Base-by-base conservation (phyloP, 2,888 invertebrate genomes). In the Phorcus lineatus region DNA sequence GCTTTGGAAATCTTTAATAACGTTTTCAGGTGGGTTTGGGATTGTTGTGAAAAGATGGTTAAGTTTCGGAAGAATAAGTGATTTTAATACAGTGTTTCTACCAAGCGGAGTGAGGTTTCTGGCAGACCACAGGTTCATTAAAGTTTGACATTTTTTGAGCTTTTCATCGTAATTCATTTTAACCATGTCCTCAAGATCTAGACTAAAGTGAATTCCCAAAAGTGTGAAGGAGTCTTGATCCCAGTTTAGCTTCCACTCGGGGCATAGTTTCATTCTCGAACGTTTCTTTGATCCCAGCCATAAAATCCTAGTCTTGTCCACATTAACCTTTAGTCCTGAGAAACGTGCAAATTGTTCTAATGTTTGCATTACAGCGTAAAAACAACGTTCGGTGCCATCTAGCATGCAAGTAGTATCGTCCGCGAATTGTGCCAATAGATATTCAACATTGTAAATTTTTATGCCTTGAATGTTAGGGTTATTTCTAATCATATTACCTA, bases 351-450 rank as follows among this genome's bases (percentile, higher is more conserved):
- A 62, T 1, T 40, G 17, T 24, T 78, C 53, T 16, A 81, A 22
- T 24, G 31, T 17, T 22, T 36, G 17, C 17, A 81, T 11, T 36
- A 24, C 19, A 66, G n/a, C 24, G 16, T 67, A 19, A 16, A 79
- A 22, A n/a, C 76, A 77, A 40, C 53, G n/a, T 74, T 77, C 54
- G 11, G 76, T 17, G 2, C 79, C 79, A 79, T 77, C 79, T 57
- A 81, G 31, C 13, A 74, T 36, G 16, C 76, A 7, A 22, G 79
- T 31, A 9, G 82, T 80, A 31, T 80, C 66, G 52, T 82, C 79
- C 1, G 79, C 80, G 55, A 75, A 77, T 57, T 80, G 77, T 16
- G 17, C 13, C 16, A 82, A 1, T 47, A 31, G 2, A 62, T 19
- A 74, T 74, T 80, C 77, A 6, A 36, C 4, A 11, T 70, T 22